A percentile compares a stretch with the other conserved stretches of the same genome.
Evolutionary conservation across 30 jellyfish, hydroid and myxozoan genomes (phyloP).

Genomic region (Sanderia malayensis): DNA sequence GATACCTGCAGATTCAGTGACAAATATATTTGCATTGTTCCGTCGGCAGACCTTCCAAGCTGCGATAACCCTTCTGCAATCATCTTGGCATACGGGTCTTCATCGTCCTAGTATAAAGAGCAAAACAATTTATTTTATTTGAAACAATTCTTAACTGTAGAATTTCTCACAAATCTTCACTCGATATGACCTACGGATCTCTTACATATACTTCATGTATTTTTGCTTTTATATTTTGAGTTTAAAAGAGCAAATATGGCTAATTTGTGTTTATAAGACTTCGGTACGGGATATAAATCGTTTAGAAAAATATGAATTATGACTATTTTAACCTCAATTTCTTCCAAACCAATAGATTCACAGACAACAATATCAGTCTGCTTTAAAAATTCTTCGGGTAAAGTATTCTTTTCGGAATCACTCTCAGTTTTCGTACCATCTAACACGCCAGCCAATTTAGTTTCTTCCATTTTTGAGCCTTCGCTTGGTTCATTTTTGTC

Average conservation of each 20-base stretch:
- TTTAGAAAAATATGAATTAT: no score
- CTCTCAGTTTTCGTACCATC: slow-evolving; percentile 5
- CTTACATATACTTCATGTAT: no score
- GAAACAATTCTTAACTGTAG: no score
- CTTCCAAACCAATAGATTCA: slow-evolving; percentile 10
- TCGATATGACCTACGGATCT: no score
- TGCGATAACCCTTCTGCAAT: slow-evolving; percentile 80
- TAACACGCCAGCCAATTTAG: neutral
- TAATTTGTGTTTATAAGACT: no score
- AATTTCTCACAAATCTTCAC: no score
- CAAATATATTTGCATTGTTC: slow-evolving; percentile 72
- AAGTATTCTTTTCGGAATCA: neutral
- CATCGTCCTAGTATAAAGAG: slow-evolving; percentile 43
- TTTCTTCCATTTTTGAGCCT: slow-evolving; percentile 8
- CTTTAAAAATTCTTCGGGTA: neutral
- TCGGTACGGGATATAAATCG: neutral
- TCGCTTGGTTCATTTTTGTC: slow-evolving; percentile 7
- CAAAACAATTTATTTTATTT: no score
- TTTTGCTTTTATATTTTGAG: no score
- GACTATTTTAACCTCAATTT: slow-evolving; percentile 40
- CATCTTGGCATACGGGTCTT: slow-evolving; percentile 38
- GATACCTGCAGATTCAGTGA: slow-evolving; percentile 55
- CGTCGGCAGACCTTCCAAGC: slow-evolving; percentile 82
- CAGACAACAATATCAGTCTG: no score
- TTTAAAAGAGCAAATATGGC: no score